phyloP scores from a whole-genome alignment of 2,888 invertebrate genomes.

The Parapristionchus giblindavisi region DNA sequence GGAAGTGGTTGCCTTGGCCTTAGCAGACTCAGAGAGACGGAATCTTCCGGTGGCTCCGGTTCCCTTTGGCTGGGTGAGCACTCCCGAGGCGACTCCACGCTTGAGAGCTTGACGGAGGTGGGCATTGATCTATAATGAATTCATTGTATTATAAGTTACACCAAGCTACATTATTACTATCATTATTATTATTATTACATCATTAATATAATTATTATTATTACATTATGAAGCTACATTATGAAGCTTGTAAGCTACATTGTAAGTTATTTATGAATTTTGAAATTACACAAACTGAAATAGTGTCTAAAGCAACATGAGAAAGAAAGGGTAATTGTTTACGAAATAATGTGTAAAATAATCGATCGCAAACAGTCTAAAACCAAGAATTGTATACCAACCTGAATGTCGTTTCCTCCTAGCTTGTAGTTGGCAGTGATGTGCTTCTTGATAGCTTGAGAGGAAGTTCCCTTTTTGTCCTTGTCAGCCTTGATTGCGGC shows the following conservation, averaged over 20 bases:
- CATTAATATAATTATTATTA: too few relatives aligned
- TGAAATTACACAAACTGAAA: too few relatives aligned
- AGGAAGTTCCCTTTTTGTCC: slow-evolving; percentile 72
- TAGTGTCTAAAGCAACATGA: too few relatives aligned
- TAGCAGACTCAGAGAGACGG: slow-evolving; percentile 32
- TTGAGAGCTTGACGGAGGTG: slow-evolving; percentile 31
- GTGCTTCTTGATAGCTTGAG: slow-evolving; percentile 72
- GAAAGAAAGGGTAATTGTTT: too few relatives aligned
- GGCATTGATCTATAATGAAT: not conserved
- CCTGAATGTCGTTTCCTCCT: slow-evolving; percentile 63
- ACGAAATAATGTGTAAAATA: too few relatives aligned
- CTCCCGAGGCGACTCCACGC: slow-evolving; percentile 18
- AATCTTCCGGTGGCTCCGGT: slow-evolving; percentile 38
- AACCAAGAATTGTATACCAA: not conserved
- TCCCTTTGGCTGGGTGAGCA: slow-evolving; percentile 37
- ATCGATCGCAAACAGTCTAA: not conserved
- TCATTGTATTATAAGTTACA: too few relatives aligned
- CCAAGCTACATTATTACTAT: too few relatives aligned
- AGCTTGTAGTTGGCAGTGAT: slow-evolving; percentile 71
- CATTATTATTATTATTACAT: too few relatives aligned
- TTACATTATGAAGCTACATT: too few relatives aligned
- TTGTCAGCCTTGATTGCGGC: slow-evolving; percentile 70
- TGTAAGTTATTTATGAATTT: too few relatives aligned
- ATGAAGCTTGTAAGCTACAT: too few relatives aligned
- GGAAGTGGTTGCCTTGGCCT: slow-evolving; percentile 17